phyloP scores from a whole-genome alignment of 2,888 invertebrate species.

The Fissipunctia ypsillon region DNA sequence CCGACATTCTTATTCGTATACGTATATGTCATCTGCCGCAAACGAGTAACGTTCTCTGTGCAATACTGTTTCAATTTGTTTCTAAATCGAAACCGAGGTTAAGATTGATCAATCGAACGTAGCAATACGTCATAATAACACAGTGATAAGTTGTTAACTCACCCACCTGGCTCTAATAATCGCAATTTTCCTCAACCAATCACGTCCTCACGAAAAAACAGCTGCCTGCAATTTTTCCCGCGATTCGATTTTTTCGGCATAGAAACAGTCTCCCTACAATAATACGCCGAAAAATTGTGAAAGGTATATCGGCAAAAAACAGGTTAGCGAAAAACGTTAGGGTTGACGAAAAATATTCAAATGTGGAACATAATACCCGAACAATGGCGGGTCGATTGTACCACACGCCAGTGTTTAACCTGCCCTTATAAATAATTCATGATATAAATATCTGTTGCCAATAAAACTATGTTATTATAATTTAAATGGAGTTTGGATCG shows the following conservation, averaged over 20 bases:
- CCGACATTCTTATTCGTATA: not conserved
- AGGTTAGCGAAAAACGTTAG: conserved; percentile 71
- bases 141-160: conserved; percentile 28
- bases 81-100: conserved; percentile 10
- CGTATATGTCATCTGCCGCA: not conserved
- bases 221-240: conserved; percentile 22
- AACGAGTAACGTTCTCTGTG: conserved; percentile 14
- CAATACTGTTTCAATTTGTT: conserved; percentile 24
- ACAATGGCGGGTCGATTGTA: conserved; percentile 67
- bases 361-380: conserved; percentile 75
- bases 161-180: conserved; percentile 18
- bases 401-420: conserved; percentile 67
- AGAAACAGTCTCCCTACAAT: conserved; percentile 34
- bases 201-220: conserved; percentile 33
- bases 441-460: conserved; percentile 60
- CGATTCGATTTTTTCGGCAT: conserved; percentile 4
- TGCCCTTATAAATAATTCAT: conserved; percentile 68
- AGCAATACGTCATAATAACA: conserved; percentile 23
- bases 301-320: conserved; percentile 68
- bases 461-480: conserved; percentile 56
- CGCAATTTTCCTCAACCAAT: conserved; percentile 30
- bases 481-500: conserved; percentile 39
- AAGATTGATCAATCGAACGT: conserved; percentile 26
- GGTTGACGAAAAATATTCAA: conserved; percentile 80
- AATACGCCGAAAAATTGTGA: conserved; percentile 34